Conservation (phyloP, 1,140 invertebrate genomes). For the Papilio glaucus region DNA sequence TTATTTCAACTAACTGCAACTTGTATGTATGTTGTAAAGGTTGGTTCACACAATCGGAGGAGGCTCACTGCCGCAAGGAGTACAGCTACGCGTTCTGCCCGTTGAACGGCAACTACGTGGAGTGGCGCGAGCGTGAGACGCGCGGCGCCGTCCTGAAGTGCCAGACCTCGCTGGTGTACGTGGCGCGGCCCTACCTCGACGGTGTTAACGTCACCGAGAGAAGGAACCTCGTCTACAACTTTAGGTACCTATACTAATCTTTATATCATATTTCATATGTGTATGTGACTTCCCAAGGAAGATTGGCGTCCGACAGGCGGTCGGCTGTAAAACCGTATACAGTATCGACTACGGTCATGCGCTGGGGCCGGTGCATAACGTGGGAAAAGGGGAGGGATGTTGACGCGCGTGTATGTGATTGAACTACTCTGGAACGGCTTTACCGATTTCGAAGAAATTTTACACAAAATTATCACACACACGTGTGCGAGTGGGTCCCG, state of each 20-base stretch:
- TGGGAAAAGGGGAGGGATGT: too few relatives aligned
- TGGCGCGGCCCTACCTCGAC: conserved; percentile 90
- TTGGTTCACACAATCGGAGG: conserved; percentile 92
- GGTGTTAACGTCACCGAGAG: conserved; percentile 93
- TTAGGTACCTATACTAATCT: too few relatives aligned
- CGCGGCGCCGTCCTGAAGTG: conserved; percentile 85
- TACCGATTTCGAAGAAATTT: too few relatives aligned
- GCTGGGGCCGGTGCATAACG: too few relatives aligned
- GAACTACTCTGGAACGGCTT: too few relatives aligned
- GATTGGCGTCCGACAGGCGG: too few relatives aligned
- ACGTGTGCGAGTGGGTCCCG: too few relatives aligned
- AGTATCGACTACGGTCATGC: too few relatives aligned
- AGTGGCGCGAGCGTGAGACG: conserved; percentile 91
- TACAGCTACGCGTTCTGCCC: conserved; percentile 90
- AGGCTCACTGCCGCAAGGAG: conserved; percentile 89
- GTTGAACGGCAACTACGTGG: conserved; percentile 88
- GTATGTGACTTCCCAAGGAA: too few relatives aligned
- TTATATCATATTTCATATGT: neutral
- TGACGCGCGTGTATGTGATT: too few relatives aligned
- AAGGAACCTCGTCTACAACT: conserved; percentile 94
- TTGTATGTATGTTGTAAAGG: conserved; percentile 74
- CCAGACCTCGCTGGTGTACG: conserved; percentile 90
- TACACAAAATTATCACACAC: too few relatives aligned
- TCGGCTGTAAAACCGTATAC: too few relatives aligned
- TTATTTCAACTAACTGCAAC: neutral